A percentile compares a stretch with the other conserved stretches of the same genome.
These are phyloP conservation scores for Orchesella cincta DNA, from an alignment of 1,140 invertebrate genomes.

Conservation along the genomic window DNA sequence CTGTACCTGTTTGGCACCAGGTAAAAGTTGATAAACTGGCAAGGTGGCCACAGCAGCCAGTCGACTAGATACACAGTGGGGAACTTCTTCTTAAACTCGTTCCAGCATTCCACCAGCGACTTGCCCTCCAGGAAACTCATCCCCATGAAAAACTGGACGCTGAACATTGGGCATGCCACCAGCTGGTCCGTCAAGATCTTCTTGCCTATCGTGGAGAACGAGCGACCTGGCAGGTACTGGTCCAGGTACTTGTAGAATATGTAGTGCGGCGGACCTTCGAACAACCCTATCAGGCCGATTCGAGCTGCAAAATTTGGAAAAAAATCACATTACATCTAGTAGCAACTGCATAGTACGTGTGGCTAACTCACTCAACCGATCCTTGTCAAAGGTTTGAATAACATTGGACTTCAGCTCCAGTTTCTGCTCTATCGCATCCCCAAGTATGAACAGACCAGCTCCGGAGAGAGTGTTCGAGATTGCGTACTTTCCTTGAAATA, in stretches of 20 bases:
- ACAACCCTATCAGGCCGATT: background rate
- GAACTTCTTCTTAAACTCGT: background rate
- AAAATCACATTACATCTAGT: background rate
- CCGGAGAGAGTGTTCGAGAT: background rate
- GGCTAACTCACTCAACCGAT: background rate
- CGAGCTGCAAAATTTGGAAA: background rate
- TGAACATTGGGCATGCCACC: background rate
- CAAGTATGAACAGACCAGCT: background rate
- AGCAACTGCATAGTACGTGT: background rate
- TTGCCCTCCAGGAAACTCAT: slow-evolving; percentile 3
- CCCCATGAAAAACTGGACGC: background rate
- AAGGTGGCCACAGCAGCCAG: slow-evolving; percentile 61
- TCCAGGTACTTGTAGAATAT: background rate
- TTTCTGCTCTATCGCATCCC: background rate
- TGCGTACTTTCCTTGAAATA: no score
- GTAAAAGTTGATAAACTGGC: slow-evolving; percentile 77
- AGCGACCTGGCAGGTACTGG: background rate
- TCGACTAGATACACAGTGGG: background rate
- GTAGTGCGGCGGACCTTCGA: background rate
- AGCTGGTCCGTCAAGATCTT: slow-evolving; percentile 1
- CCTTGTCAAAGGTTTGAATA: background rate
- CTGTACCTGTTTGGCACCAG: slow-evolving; percentile 72
- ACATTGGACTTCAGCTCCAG: background rate
- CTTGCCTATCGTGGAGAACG: background rate
- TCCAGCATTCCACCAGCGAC: background rate